These are phyloP conservation scores for Cotesia chilonis DNA, from an alignment of 1,140 invertebrate genomes.

Conservation along the genomic window DNA sequence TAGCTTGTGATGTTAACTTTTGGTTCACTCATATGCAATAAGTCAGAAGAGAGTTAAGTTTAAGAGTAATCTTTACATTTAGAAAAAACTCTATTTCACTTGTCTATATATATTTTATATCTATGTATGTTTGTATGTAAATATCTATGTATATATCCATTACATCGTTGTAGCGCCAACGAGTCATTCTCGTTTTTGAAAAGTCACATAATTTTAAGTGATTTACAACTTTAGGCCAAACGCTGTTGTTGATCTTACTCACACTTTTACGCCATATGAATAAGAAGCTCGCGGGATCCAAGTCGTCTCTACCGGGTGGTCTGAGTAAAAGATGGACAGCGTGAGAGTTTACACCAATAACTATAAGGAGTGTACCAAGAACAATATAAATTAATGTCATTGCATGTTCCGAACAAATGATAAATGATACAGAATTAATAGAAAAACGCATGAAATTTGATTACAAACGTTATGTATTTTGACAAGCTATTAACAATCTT, in stretches of 20 bases:
- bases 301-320: constrained; percentile 52
- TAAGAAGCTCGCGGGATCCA: constrained; percentile 22
- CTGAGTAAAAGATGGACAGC: constrained; percentile 29
- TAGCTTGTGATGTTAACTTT: too few species aligned
- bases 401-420: constrained; percentile 6
- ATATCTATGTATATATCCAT: constrained; percentile 48
- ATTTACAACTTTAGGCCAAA: constrained; percentile 48
- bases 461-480: constrained; percentile 6
- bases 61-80: too few species aligned
- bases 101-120: too few species aligned
- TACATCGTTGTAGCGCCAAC: constrained; percentile 44
- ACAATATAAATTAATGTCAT: constrained; percentile 13
- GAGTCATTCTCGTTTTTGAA: constrained; percentile 56
- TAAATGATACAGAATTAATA: constrained; percentile 16
- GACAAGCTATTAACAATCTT: constrained; percentile 10
- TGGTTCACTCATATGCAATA: too few species aligned
- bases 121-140: constrained; percentile 28
- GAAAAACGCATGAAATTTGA: not conserved
- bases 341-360: constrained; percentile 22
- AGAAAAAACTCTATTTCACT: not conserved
- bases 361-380: constrained; percentile 9
- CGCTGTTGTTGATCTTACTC: constrained; percentile 15
- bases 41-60: too few species aligned
- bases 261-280: not conserved
- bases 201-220: constrained; percentile 60